Evolutionary conservation across 2,113 vertebrate genomes (phyloP), one percentile per base, ranked within the genome.

Genomic region (Gymnarchus niloticus): DNA sequence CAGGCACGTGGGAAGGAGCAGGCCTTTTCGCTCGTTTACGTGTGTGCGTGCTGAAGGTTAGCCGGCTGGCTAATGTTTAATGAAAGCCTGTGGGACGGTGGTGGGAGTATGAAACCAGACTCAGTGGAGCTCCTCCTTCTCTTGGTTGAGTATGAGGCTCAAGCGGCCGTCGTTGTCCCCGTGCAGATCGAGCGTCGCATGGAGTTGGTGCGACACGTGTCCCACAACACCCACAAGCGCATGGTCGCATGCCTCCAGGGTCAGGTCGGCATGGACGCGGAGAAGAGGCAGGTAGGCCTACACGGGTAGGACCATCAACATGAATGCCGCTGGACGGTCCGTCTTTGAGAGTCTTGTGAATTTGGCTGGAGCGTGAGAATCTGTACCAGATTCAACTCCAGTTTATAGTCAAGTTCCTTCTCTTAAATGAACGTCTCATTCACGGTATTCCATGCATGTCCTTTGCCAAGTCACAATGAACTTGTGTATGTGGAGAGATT

Each of bases 241-340:
- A 92, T 99, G 85, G 91, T 94, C 3, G 91, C 90, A 0, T 99
- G 97, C 87, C 94, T 99, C 88, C 98, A 99, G 91, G 96, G 97
- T 86, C 97, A 96, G 73, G 92, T 95, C n/a, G 97, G 97, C 78
- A 95, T 94, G 0, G 98, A 99, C 19, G 86, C 93, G 0, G 98
- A 99, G 12, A 97, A 97, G 91, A 96, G 97, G 96, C 96, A 98
- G 0, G 98, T 99, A 88, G 96, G 97, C 94, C 6, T 25, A 19
- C 83, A 1, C 41, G n/a, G n/a, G n/a, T n/a, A n/a, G n/a, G n/a
- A n/a, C n/a, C n/a, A n/a, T n/a, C n/a, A n/a, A n/a, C n/a, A n/a
- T n/a, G n/a, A n/a, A n/a, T n/a, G n/a, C n/a, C n/a, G n/a, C n/a
- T n/a, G n/a, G n/a, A n/a, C n/a, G n/a, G n/a, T n/a, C n/a, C n/a